Evolutionary conservation across 1,140 invertebrate species (phyloP), one percentile per base, ranked within the genome.

Genomic region (Coelopa frigida): DNA sequence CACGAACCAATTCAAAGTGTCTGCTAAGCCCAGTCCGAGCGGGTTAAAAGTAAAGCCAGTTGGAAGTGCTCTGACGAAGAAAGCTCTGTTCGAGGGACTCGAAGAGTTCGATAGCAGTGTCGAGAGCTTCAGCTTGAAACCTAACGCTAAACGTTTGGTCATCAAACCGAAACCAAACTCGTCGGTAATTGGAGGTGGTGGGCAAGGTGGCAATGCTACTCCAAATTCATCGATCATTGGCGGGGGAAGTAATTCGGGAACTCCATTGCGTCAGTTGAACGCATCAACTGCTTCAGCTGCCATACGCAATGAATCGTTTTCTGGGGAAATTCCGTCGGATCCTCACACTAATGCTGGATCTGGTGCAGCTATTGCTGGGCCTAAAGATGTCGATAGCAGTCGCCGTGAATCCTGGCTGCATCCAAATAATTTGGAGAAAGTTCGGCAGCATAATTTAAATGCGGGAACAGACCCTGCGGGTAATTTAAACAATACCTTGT

Each of bases 71-170:
- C 47, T 74, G 7, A 74, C 74, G 3, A 79, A 80, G 72, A 84
- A 83, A 65, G 80, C 80, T 0, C 61, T 84, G 1, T 84, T 84
- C 54, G 82, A 83, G 44, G 83, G 83, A 0, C 60, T 85, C 2
- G 82, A 84, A 54, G 81, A 83, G 47, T 77, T 78, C 39, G 81
- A 83, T 63, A 74, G 77, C 18, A 75, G 73, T 31, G 55, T 83
- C 7, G 79, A 81, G 51, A 79, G 78, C 15, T 75, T 84, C 27
- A 75, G 73, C 37, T 68, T 82, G 5, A 78, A 80, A 46, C 75
- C 78, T 3, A 82, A 77, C 52, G 70, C 79, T 2, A 83, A 82
- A 50, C 71, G 80, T 2, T 64, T 83, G 7, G 74, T 82, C 2
- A 66, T 84, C 5, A 73, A 75, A 5, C 71, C 73, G 3, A 71